phyloP scores from a whole-genome alignment of 2,888 invertebrate species.

The Baronia brevicornis region DNA sequence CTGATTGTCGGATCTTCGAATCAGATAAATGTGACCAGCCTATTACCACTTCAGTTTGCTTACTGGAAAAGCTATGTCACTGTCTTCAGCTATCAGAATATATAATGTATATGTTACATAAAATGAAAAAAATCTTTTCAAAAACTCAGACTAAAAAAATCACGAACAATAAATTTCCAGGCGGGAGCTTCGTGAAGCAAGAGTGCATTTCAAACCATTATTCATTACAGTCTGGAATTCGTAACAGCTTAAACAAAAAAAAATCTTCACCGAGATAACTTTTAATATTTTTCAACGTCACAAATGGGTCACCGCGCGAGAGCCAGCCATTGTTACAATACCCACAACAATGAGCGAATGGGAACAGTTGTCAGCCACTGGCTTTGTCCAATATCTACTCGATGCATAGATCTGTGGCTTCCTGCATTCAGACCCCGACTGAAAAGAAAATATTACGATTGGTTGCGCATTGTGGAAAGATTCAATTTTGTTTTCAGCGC shows the following conservation, averaged over 20 bases:
- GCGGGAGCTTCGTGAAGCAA: too few species aligned
- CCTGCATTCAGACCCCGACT: slow-evolving; percentile 35
- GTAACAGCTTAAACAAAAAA: slow-evolving; percentile 25
- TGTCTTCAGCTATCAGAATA: too few species aligned
- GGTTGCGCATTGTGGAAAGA: slow-evolving; percentile 19
- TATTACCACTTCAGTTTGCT: too few species aligned
- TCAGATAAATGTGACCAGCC: too few species aligned
- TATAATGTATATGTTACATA: too few species aligned
- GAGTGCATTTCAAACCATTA: slow-evolving; percentile 1
- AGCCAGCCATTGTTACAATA: slow-evolving; percentile 32
- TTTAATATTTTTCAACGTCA: slow-evolving; percentile 37
- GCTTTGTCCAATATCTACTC: slow-evolving; percentile 56
- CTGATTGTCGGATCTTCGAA: too few species aligned
- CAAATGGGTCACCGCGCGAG: slow-evolving; percentile 37
- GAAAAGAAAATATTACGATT: slow-evolving; percentile 41
- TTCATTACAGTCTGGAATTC: slow-evolving; percentile 18
- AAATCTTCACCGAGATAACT: slow-evolving; percentile 31
- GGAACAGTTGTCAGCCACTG: slow-evolving; percentile 46
- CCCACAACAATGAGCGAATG: slow-evolving; percentile 49
- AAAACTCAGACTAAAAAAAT: too few species aligned
- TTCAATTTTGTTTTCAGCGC: slow-evolving; percentile 12
- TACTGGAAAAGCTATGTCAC: too few species aligned
- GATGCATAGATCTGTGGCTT: slow-evolving; percentile 53
- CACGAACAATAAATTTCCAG: too few species aligned
- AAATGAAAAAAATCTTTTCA: too few species aligned